Evolutionary conservation across 2,888 invertebrate genomes (phyloP).

Genomic region (Rutpela maculata): DNA sequence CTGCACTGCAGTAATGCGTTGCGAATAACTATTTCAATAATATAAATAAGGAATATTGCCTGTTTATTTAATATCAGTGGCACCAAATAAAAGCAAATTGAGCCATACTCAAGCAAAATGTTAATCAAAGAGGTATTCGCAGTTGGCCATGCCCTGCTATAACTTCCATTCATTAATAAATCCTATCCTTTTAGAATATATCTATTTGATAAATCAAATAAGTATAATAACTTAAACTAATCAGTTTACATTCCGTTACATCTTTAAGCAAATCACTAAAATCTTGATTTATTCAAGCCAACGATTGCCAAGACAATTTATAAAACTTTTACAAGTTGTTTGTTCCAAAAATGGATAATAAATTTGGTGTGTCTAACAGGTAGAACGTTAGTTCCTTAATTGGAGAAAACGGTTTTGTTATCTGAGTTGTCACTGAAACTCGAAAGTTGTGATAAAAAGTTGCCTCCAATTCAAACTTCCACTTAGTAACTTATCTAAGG

Average conservation of each 20-base stretch:
- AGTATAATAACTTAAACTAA: no score
- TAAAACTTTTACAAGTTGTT: not conserved
- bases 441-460: constrained; percentile 31
- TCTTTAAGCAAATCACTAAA: not conserved
- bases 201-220: no score
- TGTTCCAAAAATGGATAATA: not conserved
- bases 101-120: no score
- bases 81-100: no score
- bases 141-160: no score
- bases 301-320: not conserved
- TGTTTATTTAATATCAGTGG: no score
- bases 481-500: constrained; percentile 15
- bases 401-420: constrained; percentile 26
- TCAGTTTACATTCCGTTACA: not conserved
- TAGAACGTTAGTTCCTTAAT: constrained; percentile 19
- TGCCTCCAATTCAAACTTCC: constrained; percentile 15
- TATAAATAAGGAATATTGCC: no score
- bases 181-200: no score
- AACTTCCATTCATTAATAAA: no score
- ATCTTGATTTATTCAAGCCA: not conserved
- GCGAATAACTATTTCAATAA: no score
- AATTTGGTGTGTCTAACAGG: constrained; percentile 21
- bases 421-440: constrained; percentile 29
- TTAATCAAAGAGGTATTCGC: no score
- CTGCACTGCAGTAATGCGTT: no score